Percentiles rank a stretch among this genome's conserved stretches.
Evolutionary conservation across 1,140 invertebrate species (phyloP).

Genomic region (Parapsyche elsis): DNA sequence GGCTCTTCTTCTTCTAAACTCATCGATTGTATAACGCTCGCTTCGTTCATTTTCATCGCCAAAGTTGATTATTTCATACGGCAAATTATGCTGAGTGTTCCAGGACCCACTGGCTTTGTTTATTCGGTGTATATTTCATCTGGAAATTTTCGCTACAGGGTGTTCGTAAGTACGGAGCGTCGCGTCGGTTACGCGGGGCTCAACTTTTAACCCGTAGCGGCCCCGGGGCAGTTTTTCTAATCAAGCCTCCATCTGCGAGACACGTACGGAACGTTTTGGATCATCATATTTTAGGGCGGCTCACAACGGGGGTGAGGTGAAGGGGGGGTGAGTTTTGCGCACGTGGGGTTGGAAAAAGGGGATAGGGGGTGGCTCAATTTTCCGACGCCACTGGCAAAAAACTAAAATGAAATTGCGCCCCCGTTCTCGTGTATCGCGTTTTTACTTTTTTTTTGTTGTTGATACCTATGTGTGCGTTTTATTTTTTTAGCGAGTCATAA

Average conservation of each 20-base stretch:
- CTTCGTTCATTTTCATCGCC: too few relatives aligned
- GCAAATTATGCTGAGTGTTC: too few relatives aligned
- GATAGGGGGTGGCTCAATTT: constrained; percentile 17
- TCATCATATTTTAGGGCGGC: constrained; percentile 51
- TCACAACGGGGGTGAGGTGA: neutral
- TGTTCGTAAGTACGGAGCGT: constrained; percentile 30
- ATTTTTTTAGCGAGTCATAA: too few relatives aligned
- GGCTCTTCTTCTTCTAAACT: too few relatives aligned
- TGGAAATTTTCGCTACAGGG: too few relatives aligned
- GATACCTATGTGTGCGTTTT: too few relatives aligned
- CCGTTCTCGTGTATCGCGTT: neutral
- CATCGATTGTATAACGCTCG: too few relatives aligned
- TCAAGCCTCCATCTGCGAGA: constrained; percentile 51
- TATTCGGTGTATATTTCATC: too few relatives aligned
- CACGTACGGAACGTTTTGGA: constrained; percentile 52
- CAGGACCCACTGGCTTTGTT: too few relatives aligned
- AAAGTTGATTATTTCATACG: too few relatives aligned
- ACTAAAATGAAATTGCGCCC: constrained; percentile 38
- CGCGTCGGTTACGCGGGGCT: constrained; percentile 3
- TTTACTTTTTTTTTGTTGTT: too few relatives aligned
- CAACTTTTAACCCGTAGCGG: constrained; percentile 50
- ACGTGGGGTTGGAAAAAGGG: constrained; percentile 34
- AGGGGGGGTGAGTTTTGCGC: constrained; percentile 36
- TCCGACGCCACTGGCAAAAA: constrained; percentile 35
- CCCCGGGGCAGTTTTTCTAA: constrained; percentile 52